A percentile compares a stretch with the other conserved stretches of the same genome.
phyloP scores from a whole-genome alignment of 2,797 vertebrate genomes.

The Myiotriccus ornatus region DNA sequence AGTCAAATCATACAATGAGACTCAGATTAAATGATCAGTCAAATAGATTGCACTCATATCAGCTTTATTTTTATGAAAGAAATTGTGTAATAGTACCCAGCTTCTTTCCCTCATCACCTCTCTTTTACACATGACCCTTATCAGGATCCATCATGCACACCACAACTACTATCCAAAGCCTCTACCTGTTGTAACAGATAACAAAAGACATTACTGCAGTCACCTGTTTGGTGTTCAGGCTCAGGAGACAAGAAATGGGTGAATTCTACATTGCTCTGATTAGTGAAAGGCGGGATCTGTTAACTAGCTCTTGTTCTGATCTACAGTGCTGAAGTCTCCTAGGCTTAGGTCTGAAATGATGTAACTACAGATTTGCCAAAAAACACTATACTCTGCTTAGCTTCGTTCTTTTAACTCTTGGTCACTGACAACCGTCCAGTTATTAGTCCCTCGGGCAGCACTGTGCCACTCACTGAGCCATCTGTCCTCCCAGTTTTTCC shows the following conservation, averaged over 20 bases:
- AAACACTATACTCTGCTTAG: not conserved
- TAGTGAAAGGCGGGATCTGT: not conserved
- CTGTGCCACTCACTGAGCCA: not conserved
- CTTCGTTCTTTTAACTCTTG: not conserved
- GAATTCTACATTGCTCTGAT: not conserved
- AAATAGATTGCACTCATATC: not conserved
- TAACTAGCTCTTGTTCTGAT: not conserved
- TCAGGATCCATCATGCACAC: not conserved
- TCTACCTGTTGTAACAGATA: not conserved
- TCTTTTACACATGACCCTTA: not conserved
- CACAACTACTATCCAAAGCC: not conserved
- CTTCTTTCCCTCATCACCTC: not conserved
- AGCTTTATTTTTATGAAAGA: not conserved
- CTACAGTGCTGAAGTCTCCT: not conserved
- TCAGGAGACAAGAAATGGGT: not conserved
- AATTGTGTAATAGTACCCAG: not conserved
- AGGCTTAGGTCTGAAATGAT: not conserved
- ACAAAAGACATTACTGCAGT: not conserved
- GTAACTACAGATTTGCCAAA: not conserved
- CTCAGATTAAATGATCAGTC: not conserved
- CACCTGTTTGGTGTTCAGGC: rapidly evolving
- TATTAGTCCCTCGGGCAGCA: not conserved
- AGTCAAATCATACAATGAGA: not conserved
- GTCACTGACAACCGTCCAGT: not conserved
- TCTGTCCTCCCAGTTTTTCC: not conserved